phyloP scores from a whole-genome alignment of 2,888 invertebrate species.

The Noctua janthina region DNA sequence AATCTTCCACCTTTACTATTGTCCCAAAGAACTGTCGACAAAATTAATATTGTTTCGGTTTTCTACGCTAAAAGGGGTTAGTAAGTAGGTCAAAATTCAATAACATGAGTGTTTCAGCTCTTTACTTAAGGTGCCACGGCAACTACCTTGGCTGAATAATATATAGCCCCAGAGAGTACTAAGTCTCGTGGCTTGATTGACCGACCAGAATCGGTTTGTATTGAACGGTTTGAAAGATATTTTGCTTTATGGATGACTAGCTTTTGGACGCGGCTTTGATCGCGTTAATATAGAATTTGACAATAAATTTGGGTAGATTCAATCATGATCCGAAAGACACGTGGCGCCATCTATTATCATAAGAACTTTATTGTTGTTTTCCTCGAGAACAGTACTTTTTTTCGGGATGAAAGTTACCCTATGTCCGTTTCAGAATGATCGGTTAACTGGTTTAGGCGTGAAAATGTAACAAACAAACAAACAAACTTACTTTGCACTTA shows the following conservation, averaged over 20 bases:
- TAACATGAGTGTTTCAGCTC: constrained; percentile 45
- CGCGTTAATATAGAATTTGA: too few species aligned
- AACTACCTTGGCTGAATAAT: constrained; percentile 51
- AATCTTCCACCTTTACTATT: constrained; percentile 7
- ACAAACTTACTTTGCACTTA: too few species aligned
- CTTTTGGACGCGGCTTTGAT: too few species aligned
- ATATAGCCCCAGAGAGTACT: constrained; percentile 43
- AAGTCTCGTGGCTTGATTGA: constrained; percentile 31
- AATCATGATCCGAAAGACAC: too few species aligned
- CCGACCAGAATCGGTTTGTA: constrained; percentile 11
- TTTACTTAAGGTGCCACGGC: constrained; percentile 58
- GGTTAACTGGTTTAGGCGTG: too few species aligned
- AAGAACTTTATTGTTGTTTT: too few species aligned
- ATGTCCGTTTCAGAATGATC: too few species aligned
- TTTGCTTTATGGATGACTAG: constrained; percentile 1
- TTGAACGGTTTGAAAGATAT: constrained; percentile 15
- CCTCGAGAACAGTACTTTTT: too few species aligned
- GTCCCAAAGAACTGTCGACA: constrained; percentile 27
- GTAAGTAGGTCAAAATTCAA: constrained; percentile 60
- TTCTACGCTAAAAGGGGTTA: constrained; percentile 56
- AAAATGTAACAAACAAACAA: too few species aligned
- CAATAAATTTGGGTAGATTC: too few species aligned
- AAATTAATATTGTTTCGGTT: constrained; percentile 51
- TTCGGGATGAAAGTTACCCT: too few species aligned
- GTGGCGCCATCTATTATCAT: too few species aligned